Percentiles rank a stretch among this genome's conserved stretches.
Conservation (phyloP, 2,113 vertebrate genomes). For the Crotalus horridus region DNA sequence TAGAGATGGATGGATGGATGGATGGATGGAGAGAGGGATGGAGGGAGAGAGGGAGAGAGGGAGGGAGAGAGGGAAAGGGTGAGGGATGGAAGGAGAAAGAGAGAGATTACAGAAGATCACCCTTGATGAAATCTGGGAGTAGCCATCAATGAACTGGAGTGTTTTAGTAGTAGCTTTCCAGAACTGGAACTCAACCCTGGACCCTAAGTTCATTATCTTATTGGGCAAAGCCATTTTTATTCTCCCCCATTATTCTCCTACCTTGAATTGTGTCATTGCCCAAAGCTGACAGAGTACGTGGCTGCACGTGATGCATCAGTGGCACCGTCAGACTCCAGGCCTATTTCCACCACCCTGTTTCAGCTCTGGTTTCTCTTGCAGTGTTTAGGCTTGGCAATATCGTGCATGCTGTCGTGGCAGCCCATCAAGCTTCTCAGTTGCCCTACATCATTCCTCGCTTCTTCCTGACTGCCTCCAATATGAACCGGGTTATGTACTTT, state of each 20-base stretch:
- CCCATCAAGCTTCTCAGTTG: constrained; percentile 70
- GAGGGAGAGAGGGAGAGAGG: too few relatives aligned
- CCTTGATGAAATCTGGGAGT: neutral
- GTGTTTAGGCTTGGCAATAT: constrained; percentile 90
- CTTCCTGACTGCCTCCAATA: constrained; percentile 79
- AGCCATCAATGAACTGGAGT: neutral
- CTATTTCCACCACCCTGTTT: neutral
- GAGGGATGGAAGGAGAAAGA: too few relatives aligned
- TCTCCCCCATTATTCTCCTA: neutral
- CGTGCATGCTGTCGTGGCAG: constrained; percentile 81
- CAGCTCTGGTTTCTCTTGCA: constrained; percentile 68
- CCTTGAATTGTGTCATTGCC: neutral
- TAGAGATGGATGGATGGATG: too few relatives aligned
- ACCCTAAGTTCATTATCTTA: neutral
- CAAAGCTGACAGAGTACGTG: neutral
- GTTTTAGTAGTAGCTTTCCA: neutral
- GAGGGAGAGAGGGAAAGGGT: too few relatives aligned
- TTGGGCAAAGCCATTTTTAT: neutral
- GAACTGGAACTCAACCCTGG: neutral
- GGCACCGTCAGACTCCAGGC: rapidly evolving
- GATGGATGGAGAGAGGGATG: too few relatives aligned
- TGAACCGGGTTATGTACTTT: constrained; percentile 84
- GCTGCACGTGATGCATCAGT: neutral
- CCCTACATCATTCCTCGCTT: constrained; percentile 76
- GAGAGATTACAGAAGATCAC: neutral